A percentile compares a stretch with the other conserved stretches of the same genome.
Evolutionary conservation across 2,797 vertebrate genomes (phyloP).

Genomic region (Synanceia verrucosa): DNA sequence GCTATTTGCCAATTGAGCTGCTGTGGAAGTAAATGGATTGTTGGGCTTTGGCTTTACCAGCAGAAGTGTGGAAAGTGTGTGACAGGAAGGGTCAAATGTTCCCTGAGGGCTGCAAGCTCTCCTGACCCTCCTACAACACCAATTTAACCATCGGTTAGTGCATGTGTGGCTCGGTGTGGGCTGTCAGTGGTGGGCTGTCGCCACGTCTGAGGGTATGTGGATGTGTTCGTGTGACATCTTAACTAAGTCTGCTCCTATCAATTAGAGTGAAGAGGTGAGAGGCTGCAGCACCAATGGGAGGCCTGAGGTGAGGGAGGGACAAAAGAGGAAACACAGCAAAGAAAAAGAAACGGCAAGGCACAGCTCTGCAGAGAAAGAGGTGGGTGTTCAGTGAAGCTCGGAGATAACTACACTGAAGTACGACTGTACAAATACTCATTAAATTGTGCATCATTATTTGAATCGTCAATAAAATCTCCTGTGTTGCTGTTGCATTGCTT

Average conservation of each 20-base stretch:
- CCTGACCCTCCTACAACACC: conserved; percentile 75
- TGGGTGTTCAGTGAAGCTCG: conserved; percentile 10
- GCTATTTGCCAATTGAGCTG: conserved; percentile 61
- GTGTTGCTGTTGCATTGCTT: not conserved
- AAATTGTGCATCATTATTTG: not conserved
- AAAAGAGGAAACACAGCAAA: conserved; percentile 10
- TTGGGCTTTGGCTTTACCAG: conserved; percentile 17
- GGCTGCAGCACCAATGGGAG: conserved; percentile 31
- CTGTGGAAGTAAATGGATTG: conserved; percentile 51
- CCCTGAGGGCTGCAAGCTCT: conserved; percentile 51
- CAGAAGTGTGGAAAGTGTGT: conserved; percentile 49
- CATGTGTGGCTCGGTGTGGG: conserved; percentile 41
- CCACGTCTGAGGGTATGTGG: conserved; percentile 47
- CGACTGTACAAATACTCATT: conserved; percentile 4
- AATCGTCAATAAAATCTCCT: not conserved
- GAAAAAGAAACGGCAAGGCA: conserved; percentile 1
- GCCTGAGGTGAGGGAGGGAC: conserved; percentile 57
- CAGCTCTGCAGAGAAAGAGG: not conserved
- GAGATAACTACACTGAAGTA: not conserved
- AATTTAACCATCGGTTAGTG: conserved; percentile 75
- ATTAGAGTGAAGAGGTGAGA: conserved; percentile 71
- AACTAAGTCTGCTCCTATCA: conserved; percentile 82
- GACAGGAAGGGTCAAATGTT: conserved; percentile 73
- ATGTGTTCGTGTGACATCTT: conserved; percentile 81
- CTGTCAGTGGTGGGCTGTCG: conserved; percentile 65